Evolutionary conservation across 2,888 invertebrate genomes (phyloP).

Genomic region (Dryobotodes eremita): DNA sequence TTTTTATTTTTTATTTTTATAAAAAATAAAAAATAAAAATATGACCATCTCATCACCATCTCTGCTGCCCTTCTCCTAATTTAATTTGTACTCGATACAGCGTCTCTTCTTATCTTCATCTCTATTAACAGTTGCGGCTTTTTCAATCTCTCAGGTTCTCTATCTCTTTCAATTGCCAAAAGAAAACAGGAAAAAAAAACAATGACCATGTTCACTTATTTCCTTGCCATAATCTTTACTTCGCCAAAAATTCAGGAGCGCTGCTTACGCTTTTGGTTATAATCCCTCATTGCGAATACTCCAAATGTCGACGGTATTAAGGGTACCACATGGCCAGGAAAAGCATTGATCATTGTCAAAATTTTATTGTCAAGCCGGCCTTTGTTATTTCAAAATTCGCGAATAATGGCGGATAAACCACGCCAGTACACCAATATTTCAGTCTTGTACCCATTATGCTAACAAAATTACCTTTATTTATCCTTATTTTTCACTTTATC

Average conservation of each 20-base stretch:
- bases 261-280: not conserved
- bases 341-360: constrained; percentile 23
- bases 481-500: constrained; percentile 46
- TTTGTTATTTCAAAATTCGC: constrained; percentile 15
- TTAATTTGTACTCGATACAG: not conserved
- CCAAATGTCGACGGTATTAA: constrained; percentile 10
- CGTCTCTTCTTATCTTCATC: not conserved
- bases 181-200: not conserved
- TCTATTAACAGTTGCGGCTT: no score
- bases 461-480: constrained; percentile 49
- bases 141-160: no score
- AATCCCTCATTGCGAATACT: constrained; percentile 7
- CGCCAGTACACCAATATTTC: constrained; percentile 1
- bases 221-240: not conserved
- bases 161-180: not conserved
- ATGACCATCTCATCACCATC: no score
- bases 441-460: constrained; percentile 42
- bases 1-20: no score
- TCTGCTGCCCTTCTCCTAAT: no score
- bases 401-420: constrained; percentile 9
- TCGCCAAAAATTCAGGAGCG: not conserved
- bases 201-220: no score
- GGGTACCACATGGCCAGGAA: constrained; percentile 37
- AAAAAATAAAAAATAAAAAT: no score
- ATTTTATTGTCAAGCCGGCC: not conserved